Evolutionary conservation across 35 echinoderm and acorn worm genomes (phyloP), one percentile per base, ranked within the genome.

Genomic region (Eucidaris tribuloides): DNA sequence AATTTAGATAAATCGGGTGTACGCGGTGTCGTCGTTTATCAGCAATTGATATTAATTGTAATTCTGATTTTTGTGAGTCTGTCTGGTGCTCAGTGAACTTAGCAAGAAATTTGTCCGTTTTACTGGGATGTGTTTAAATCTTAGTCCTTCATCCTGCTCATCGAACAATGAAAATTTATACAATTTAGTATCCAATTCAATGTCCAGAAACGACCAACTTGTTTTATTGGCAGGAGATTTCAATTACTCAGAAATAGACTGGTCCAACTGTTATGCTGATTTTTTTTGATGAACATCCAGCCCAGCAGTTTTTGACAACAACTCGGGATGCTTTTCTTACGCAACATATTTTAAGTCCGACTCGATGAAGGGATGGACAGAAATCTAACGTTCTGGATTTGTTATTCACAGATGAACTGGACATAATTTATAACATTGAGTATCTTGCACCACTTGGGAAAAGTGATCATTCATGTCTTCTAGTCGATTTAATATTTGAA

Each of bases 1-100:
- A 66, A 66, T 5, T 66, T 66, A 32, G 63, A 66, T 34, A 66
- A 2, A 32, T 34, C 63, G 29, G 63, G 63, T 32, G 3, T 25
- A 66, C 29, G 63, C 18, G 63, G 63, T 32, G 63, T 66, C 34
- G 36, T 66, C 13, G 36, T 3, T 17, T 72, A 72, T 72, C 66
- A 72, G 66, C 66, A 39, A 72, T 39, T 72, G 66, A 42, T 42
- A 39, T 71, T 38, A 72, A 0, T 42, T 72, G 36, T 19, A 72
- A 41, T n/a, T 18, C 34, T 7, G 66, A 72, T 42, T 72, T 72
- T 72, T 39, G 66, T 42, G 66, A 72, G 23, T 72, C 66, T 14
- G 34, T 41, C 20, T 71, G 65, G 65, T 71, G 65, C 65, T 71
- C 65, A 14, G 9, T 71, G 65, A 71, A 40, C 18, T 71, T 52